Conservation (phyloP, 2,797 vertebrate species). For the Alfaro cultratus region DNA sequence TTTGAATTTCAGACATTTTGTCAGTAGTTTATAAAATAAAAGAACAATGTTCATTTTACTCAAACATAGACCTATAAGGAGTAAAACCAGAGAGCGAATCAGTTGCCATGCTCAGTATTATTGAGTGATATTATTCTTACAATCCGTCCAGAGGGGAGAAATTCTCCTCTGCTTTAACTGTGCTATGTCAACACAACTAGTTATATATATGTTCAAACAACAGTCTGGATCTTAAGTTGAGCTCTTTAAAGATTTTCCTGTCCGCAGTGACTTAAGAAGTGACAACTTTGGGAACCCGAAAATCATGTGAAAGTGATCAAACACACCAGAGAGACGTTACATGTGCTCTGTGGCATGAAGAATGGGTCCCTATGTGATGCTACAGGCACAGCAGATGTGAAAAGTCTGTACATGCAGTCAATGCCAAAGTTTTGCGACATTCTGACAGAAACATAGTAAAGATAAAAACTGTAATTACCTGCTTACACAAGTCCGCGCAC, state of each 20-base stretch:
- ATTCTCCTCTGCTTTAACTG: neutral
- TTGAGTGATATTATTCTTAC: too few relatives aligned
- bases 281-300: slow-evolving; percentile 16
- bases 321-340: slow-evolving; percentile 2
- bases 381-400: slow-evolving; percentile 14
- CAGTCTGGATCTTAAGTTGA: neutral
- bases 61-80: too few relatives aligned
- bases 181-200: neutral
- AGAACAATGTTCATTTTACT: too few relatives aligned
- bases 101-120: too few relatives aligned
- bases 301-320: slow-evolving; percentile 3
- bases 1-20: too few relatives aligned
- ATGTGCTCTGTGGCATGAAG: slow-evolving; percentile 3
- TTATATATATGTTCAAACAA: slow-evolving; percentile 4
- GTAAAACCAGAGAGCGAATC: neutral
- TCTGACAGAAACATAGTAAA: neutral
- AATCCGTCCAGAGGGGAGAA: neutral
- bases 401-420: neutral
- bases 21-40: too few relatives aligned
- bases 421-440: neutral
- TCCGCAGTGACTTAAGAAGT: neutral
- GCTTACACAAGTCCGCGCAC: neutral
- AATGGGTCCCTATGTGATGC: neutral
- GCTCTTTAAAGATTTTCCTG: neutral
- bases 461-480: neutral